Conservation (phyloP, 30 jellyfish, hydroid and myxozoan genomes). For the Hydractinia symbiolongicarpus region DNA sequence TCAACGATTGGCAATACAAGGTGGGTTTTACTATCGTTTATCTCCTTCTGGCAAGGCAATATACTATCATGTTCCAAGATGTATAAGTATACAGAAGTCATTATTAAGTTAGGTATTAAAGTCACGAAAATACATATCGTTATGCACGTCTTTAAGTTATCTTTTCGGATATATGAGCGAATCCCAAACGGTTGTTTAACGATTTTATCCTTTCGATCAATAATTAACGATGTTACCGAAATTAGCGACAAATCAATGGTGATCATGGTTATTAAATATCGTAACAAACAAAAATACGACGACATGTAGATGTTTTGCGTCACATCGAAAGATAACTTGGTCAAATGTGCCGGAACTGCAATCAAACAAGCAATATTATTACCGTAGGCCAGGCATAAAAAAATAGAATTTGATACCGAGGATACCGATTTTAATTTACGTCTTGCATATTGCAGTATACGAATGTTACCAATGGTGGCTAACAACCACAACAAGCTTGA, state of each 20-base stretch:
- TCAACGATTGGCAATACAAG: background rate
- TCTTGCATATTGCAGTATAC: slow-evolving; percentile 2
- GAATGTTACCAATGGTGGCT: background rate
- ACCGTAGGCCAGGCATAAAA: background rate
- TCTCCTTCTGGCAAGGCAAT: slow-evolving; percentile 14
- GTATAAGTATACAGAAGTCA: background rate
- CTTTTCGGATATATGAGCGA: background rate
- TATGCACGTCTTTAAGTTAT: background rate
- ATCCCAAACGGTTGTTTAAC: background rate
- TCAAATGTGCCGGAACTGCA: background rate
- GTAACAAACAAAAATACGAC: background rate
- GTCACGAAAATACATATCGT: background rate
- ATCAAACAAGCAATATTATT: background rate
- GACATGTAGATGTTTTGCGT: background rate
- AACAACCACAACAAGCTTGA: too few relatives aligned
- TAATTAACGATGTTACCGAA: background rate
- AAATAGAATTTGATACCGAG: background rate
- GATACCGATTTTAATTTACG: background rate
- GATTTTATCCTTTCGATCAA: slow-evolving; percentile 1
- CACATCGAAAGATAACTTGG: background rate
- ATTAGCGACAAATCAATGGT: slow-evolving; percentile 8
- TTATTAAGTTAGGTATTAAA: background rate
- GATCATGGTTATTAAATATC: background rate
- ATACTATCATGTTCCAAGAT: background rate
- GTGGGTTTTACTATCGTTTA: background rate